phyloP scores from a whole-genome alignment of 2,797 vertebrate species.

The Syngnathus acus region DNA sequence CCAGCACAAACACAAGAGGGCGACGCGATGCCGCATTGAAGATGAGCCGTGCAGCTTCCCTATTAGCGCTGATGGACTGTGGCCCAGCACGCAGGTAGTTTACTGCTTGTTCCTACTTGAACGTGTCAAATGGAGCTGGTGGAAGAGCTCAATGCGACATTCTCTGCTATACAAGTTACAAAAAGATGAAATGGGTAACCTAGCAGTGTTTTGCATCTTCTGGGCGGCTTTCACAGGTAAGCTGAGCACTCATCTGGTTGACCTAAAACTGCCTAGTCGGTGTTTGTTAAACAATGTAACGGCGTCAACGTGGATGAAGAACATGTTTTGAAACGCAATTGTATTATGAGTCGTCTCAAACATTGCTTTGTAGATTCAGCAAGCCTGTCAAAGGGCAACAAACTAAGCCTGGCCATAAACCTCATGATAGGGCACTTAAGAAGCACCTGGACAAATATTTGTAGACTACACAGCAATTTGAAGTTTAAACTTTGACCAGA shows the following conservation, averaged over 20 bases:
- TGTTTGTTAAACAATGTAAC: neutral
- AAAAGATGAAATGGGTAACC: constrained; percentile 25
- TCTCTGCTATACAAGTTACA: neutral
- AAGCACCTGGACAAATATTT: too few relatives aligned
- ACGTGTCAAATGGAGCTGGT: neutral
- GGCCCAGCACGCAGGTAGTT: neutral
- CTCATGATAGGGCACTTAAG: neutral
- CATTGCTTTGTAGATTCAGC: neutral
- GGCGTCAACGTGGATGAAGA: neutral
- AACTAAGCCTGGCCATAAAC: neutral
- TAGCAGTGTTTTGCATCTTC: constrained; percentile 8
- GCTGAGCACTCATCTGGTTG: neutral
- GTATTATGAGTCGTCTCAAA: neutral
- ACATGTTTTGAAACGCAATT: neutral
- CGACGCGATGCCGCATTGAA: neutral
- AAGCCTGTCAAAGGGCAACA: constrained; percentile 1
- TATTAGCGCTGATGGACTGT: neutral
- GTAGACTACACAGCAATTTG: neutral
- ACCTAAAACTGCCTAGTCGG: neutral
- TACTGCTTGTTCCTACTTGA: neutral
- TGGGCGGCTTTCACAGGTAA: constrained; percentile 36
- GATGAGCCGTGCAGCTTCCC: neutral
- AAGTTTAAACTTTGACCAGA: neutral
- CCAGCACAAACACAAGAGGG: constrained; percentile 13
- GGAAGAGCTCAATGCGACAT: neutral